Percentiles rank a stretch among this genome's conserved stretches.
phyloP scores from a whole-genome alignment of 2,888 invertebrate species.

The Drosophila falleni region DNA sequence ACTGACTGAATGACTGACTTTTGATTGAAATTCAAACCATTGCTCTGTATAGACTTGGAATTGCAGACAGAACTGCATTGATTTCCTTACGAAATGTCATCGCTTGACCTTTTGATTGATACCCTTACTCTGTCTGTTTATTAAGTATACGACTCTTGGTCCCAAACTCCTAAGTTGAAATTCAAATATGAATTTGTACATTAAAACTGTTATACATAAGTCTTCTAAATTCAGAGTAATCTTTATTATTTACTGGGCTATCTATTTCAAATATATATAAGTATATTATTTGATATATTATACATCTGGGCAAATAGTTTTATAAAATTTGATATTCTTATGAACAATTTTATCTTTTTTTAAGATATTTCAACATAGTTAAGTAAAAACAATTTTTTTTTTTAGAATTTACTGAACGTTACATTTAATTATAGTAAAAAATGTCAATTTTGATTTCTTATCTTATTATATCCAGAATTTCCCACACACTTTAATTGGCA shows the following conservation, averaged over 20 bases:
- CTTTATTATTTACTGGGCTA: too few relatives aligned
- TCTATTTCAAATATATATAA: too few relatives aligned
- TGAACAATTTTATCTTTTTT: background rate
- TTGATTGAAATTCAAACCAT: constrained; percentile 10
- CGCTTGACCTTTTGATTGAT: background rate
- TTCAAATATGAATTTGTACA: too few relatives aligned
- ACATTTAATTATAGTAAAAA: background rate
- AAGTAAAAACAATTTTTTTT: background rate
- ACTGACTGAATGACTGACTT: constrained; percentile 11
- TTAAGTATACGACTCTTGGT: constrained; percentile 1
- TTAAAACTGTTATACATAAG: too few relatives aligned
- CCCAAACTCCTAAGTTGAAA: too few relatives aligned
- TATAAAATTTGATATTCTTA: too few relatives aligned
- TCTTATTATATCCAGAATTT: background rate
- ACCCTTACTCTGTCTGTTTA: background rate
- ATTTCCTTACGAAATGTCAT: constrained; percentile 1
- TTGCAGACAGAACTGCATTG: background rate
- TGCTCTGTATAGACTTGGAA: background rate
- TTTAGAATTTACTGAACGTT: background rate
- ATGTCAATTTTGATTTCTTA: too few relatives aligned
- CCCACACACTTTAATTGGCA: constrained; percentile 23
- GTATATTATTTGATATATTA: too few relatives aligned
- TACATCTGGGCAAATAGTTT: too few relatives aligned
- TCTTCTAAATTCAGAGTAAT: too few relatives aligned
- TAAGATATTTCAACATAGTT: background rate